Evolutionary conservation across 2,113 vertebrate species (phyloP).

Genomic region (Cyanocitta stelleri): DNA sequence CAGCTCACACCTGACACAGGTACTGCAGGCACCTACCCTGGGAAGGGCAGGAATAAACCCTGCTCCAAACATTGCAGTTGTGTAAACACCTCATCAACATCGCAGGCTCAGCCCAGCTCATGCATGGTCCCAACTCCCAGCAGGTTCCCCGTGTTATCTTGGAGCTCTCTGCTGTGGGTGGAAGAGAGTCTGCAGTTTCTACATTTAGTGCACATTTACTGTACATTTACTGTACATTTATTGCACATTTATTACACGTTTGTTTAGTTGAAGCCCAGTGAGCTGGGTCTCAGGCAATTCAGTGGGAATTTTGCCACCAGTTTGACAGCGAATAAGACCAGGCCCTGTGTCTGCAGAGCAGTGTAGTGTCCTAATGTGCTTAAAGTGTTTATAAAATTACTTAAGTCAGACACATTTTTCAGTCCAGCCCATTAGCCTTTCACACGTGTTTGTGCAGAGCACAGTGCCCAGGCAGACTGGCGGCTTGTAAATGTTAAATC

Average conservation of each 20-base stretch:
- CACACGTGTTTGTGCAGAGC: not conserved
- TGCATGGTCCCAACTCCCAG: not conserved
- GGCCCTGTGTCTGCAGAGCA: not conserved
- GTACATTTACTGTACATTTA: not conserved
- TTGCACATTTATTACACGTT: not conserved
- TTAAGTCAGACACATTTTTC: not conserved
- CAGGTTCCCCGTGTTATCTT: accelerated
- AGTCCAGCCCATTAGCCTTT: not conserved
- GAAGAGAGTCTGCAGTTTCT: not conserved
- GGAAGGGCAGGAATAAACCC: not conserved
- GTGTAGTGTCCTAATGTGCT: not conserved
- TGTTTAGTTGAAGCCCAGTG: not conserved
- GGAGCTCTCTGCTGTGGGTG: not conserved
- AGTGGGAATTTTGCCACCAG: constrained; percentile 32
- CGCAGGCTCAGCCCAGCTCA: not conserved
- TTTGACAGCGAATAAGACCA: not conserved
- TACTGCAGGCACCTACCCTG: accelerated
- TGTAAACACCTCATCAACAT: not conserved
- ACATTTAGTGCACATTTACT: not conserved
- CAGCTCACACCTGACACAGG: accelerated
- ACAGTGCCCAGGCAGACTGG: constrained; percentile 1
- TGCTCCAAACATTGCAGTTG: not conserved
- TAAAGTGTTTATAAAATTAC: not conserved
- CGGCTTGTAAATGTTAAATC: constrained; percentile 41
- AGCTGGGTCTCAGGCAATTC: not conserved